Evolutionary conservation across 2,113 vertebrate genomes (phyloP).

Genomic region (Hypanus sabinus): DNA sequence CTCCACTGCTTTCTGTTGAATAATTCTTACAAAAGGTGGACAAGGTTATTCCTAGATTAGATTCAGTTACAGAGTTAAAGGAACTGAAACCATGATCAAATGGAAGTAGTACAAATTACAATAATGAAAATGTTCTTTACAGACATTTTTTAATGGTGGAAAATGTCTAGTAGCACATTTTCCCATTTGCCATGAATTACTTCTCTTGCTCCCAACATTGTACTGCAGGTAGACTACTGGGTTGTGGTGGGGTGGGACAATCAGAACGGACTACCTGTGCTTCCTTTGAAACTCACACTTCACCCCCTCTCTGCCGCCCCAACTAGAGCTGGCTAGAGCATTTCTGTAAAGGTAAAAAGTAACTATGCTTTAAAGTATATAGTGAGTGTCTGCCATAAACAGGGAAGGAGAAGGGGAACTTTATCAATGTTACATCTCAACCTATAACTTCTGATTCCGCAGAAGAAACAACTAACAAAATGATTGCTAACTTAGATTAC

Average conservation of each 20-base stretch:
- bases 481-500: not conserved
- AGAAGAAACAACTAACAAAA: not conserved
- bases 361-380: not conserved
- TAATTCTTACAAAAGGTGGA: not conserved
- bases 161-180: not conserved
- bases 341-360: not conserved
- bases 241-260: not conserved
- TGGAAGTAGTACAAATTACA: not conserved
- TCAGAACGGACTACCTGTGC: not conserved
- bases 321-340: not conserved
- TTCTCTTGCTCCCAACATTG: not conserved
- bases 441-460: not conserved
- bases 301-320: not conserved
- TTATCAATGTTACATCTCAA: not conserved
- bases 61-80: not conserved
- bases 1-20: no score
- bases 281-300: not conserved
- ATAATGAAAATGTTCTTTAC: not conserved
- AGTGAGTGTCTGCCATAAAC: not conserved
- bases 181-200: not conserved
- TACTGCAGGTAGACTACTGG: not conserved
- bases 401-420: not conserved
- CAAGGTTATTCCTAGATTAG: not conserved
- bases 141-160: not conserved
- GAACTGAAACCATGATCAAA: not conserved